phyloP scores from a whole-genome alignment of 2,797 vertebrate species.

The Cirrhinus mrigala region DNA sequence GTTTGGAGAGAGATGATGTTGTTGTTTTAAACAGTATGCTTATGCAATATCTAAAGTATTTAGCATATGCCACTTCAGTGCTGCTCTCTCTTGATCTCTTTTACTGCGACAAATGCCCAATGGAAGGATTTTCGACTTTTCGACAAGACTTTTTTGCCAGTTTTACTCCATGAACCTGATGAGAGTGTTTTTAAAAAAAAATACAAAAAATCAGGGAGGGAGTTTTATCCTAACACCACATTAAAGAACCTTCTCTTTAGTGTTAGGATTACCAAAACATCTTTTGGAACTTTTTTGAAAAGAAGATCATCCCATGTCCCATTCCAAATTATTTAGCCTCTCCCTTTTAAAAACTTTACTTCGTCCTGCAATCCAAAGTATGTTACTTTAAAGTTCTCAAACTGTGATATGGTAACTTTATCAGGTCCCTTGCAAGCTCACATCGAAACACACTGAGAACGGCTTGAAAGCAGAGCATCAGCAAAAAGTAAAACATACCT shows the following conservation, averaged over 20 bases:
- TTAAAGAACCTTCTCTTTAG: conserved; percentile 1
- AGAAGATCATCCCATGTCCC: not conserved
- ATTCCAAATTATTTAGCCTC: not conserved
- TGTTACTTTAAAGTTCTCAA: not conserved
- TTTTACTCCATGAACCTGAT: conserved; percentile 4
- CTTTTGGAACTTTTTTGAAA: conserved; percentile 9
- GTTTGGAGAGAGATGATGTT: not conserved
- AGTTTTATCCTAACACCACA: not conserved
- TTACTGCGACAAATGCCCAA: not conserved
- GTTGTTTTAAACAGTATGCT: conserved; percentile 15
- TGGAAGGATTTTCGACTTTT: not conserved
- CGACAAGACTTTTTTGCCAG: not conserved
- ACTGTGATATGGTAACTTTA: not conserved
- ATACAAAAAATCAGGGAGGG: not conserved
- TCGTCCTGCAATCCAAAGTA: not conserved
- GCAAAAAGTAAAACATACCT: conserved; percentile 34
- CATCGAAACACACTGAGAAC: not conserved
- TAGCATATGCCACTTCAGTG: conserved; percentile 22
- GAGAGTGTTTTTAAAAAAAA: not conserved
- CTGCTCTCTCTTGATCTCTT: not conserved
- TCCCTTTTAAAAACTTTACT: not conserved
- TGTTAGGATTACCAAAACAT: conserved; percentile 16
- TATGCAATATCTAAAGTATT: not conserved
- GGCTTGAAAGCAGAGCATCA: conserved; percentile 40
- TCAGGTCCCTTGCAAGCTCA: not conserved